Conservation (phyloP, 2,797 vertebrate species). For the Zenarchopterus dispar region DNA sequence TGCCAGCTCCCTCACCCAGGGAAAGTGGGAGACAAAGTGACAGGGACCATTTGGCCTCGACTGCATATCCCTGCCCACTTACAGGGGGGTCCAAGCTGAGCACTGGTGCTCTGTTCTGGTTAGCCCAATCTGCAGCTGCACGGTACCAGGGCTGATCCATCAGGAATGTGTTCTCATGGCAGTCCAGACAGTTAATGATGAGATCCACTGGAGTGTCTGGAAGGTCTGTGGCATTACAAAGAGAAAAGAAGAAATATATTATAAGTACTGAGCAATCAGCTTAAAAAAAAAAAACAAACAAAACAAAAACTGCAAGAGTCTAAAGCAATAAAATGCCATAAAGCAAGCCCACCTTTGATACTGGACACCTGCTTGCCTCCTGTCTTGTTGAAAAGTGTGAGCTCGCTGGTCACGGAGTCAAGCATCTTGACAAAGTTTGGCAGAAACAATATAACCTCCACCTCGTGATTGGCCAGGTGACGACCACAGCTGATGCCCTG, state of each 20-base stretch:
- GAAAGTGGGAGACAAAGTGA: constrained; percentile 92
- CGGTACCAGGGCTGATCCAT: constrained; percentile 97
- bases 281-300: background rate
- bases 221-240: constrained; percentile 84
- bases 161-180: constrained; percentile 94
- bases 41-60: constrained; percentile 97
- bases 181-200: constrained; percentile 98
- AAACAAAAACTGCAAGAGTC: no score
- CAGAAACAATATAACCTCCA: constrained; percentile 94
- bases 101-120: constrained; percentile 94
- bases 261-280: background rate
- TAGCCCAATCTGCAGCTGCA: constrained; percentile 95
- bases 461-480: constrained; percentile 97
- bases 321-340: background rate
- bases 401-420: constrained; percentile 92
- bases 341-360: constrained; percentile 87
- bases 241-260: background rate
- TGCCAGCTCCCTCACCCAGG: constrained; percentile 89
- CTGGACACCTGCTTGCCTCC: constrained; percentile 93
- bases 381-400: constrained; percentile 92
- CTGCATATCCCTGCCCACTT: constrained; percentile 87
- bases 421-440: constrained; percentile 99
- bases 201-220: constrained; percentile 95
- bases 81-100: constrained; percentile 96
- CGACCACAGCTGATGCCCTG: constrained; percentile 98